Evolutionary conservation across 2,797 vertebrate genomes (phyloP), one percentile per base, ranked within the genome.

Genomic region (Melanotaenia boesemani): DNA sequence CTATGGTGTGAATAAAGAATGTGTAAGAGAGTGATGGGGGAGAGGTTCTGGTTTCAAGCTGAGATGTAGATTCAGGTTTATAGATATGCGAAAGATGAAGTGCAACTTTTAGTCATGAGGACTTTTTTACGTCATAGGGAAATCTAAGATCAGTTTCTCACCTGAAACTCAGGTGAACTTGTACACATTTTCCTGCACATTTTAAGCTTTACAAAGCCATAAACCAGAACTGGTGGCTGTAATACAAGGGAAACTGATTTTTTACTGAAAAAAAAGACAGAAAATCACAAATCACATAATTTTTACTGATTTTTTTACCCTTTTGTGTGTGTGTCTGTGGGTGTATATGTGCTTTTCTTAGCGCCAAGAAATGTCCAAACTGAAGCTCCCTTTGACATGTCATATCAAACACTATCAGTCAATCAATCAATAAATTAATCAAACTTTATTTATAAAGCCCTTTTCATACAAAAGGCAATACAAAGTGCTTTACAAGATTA

Each of bases 1-100:
- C 26, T 66, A 73, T 67, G 74, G 71, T 81, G 62, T 36, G 24
- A 58, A 22, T 32, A 8, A 24, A 77, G 20, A 28, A 24, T 12
- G 11, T 6, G 24, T 30, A 41, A 22, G 16, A 54, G 16, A 32
- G 36, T 30, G 22, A 20, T 46, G 54, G 11, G 50, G 18, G 10
- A 2, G 24, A 16, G 64, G 4, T 6, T 10, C 67, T 56, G 7
- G 3, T 34, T 56, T 57, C 13, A n/a, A 34, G 48, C 26, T 52
- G 5, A 58, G 22, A 12, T 1, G 54, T 9, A 32, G 55, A 62
- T 41, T 64, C 18, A 48, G 20, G 4, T 60, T 54, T 12, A 34
- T 34, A 52, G 32, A 52, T 26, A 60, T 4, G n/a, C 22, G 54
- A 66, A 15, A 20, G 24, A 63, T 63, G 7, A 6, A 20, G 44